Percentiles rank a stretch among this genome's conserved stretches.
Evolutionary conservation across 2,113 vertebrate genomes (phyloP).

Genomic region (Xiphias gladius): DNA sequence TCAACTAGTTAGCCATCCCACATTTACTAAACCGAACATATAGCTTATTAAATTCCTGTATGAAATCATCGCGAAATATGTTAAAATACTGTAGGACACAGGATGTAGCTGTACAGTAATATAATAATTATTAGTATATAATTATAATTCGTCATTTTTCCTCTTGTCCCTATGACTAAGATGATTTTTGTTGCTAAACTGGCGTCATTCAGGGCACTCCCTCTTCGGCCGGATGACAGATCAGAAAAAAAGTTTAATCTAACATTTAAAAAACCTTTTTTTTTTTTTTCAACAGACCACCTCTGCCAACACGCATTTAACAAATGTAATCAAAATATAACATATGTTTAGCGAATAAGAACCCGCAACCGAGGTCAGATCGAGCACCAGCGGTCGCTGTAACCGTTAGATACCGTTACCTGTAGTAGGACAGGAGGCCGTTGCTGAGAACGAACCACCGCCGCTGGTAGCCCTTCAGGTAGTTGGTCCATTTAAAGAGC

Average conservation of each 20-base stretch:
- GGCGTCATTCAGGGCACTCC: not conserved
- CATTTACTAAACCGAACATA: not conserved
- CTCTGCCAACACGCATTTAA: not conserved
- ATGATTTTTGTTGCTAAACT: not conserved
- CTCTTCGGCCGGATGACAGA: not conserved
- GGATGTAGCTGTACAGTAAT: not conserved
- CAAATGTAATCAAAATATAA: not conserved
- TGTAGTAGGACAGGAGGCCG: conserved; percentile 95
- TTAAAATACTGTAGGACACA: not conserved
- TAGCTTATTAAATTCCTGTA: not conserved
- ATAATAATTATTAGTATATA: not conserved
- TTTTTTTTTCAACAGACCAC: not conserved
- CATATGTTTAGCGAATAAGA: not conserved
- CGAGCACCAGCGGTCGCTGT: not conserved
- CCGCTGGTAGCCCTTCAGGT: conserved; percentile 95
- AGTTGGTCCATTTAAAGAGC: conserved; percentile 98
- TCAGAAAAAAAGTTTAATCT: conserved; percentile 10
- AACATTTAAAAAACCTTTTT: no score
- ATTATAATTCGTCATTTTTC: not conserved
- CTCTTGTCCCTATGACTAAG: conserved; percentile 21
- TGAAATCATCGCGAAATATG: not conserved
- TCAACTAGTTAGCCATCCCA: not conserved
- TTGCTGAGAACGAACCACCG: conserved; percentile 97
- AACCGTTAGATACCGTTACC: conserved; percentile 75
- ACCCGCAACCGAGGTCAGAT: no score